Percentiles rank a stretch among this genome's conserved stretches.
Conservation (phyloP, 2,113 vertebrate species). For the Trachemys scripta region DNA sequence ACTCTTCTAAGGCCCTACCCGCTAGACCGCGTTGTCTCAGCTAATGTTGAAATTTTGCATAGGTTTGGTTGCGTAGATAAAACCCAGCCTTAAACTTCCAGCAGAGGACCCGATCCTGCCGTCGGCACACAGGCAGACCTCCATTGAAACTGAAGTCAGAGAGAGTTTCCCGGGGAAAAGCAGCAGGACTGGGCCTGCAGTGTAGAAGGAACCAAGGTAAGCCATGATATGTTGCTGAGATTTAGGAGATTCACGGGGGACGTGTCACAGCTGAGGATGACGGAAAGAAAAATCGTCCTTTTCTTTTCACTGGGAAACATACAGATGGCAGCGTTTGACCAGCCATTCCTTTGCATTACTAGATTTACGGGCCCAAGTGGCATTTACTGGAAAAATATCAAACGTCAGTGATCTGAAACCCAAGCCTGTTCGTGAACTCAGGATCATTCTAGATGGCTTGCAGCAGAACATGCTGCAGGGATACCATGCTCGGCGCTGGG, state of each 20-base stretch:
- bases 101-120: background rate
- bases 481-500: background rate
- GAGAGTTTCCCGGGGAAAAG: background rate
- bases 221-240: background rate
- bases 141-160: background rate
- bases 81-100: background rate
- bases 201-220: rapidly evolving
- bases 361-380: background rate
- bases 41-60: rapidly evolving
- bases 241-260: background rate
- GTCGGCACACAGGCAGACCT: background rate
- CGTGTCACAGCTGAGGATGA: background rate
- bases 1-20: background rate
- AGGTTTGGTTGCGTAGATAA: rapidly evolving
- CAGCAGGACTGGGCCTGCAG: rapidly evolving
- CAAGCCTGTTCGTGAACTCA: background rate
- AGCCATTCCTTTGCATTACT: rapidly evolving
- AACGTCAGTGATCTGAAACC: rapidly evolving
- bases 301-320: rapidly evolving
- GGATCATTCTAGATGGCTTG: background rate
- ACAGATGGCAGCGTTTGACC: rapidly evolving
- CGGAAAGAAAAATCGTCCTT: background rate
- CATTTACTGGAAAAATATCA: background rate
- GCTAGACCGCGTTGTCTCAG: rapidly evolving
- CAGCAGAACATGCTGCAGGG: background rate